Evolutionary conservation across 2,113 vertebrate species (phyloP), one percentile per base, ranked within the genome.

Genomic region (Calypte anna): DNA sequence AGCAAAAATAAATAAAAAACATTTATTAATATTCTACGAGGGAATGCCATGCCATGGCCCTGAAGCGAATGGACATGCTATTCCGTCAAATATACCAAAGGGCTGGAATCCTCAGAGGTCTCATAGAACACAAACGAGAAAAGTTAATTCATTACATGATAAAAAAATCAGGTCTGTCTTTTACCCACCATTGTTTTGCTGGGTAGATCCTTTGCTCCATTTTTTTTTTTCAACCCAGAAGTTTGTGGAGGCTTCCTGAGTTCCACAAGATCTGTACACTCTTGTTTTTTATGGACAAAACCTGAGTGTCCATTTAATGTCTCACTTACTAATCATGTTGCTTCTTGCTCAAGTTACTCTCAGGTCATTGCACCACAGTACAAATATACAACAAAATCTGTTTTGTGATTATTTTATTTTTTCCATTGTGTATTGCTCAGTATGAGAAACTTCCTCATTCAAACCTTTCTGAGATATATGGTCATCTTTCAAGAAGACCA

Each of bases 291-390:
- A 58, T 18, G 31, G 54, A 44, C 6, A 23, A 61, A 81, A 31
- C 0, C 0, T 28, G 12, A 10, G 1, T 55, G 31, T 43, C 28
- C 25, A 28, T 25, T 13, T 19, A 10, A 44, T 5, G 9, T 79
- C 40, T 85, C 58, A 59, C 19, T 8, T 75, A 20, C 33, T 72
- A 36, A 53, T 61, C 7, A 8, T 13, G 10, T 46, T 50, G 16
- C 27, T 74, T 79, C 38, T 82, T 80, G 74, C 69, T 86, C 9
- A 14, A 1, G 1, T 77, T 92, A 33, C 28, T 89, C 1, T 70
- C 55, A 74, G 22, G 59, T 33, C 86, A 11, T 27, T 55, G 50
- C 6, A 40, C 19, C 11, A 8, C 17, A 30, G 19, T 48, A 53
- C 8, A 83, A 66, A 48, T 67, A 43, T 3, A 2, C 21, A 78